A percentile compares a stretch with the other conserved stretches of the same genome.
Conservation (phyloP, 2,888 invertebrate genomes). For the Archips xylosteana region DNA sequence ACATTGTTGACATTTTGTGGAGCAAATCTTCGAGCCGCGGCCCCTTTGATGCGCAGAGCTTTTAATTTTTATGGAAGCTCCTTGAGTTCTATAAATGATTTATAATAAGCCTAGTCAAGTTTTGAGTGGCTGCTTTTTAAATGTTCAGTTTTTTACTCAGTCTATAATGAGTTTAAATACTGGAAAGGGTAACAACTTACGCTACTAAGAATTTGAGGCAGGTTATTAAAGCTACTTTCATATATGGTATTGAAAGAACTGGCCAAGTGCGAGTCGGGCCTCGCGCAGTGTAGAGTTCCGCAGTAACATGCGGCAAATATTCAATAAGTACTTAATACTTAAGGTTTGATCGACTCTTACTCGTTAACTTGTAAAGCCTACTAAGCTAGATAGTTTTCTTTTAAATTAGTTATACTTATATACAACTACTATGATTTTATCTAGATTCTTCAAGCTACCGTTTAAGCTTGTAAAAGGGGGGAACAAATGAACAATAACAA, state of each 20-base stretch:
- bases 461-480: too few relatives aligned
- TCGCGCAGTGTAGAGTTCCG: too few relatives aligned
- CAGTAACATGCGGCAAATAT: too few relatives aligned
- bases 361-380: too few relatives aligned
- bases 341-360: too few relatives aligned
- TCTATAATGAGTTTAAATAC: conserved; percentile 34
- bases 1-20: conserved; percentile 82
- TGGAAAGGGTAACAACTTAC: neutral
- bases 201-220: conserved; percentile 3
- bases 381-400: too few relatives aligned
- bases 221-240: neutral
- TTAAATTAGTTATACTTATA: too few relatives aligned
- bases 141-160: conserved; percentile 25
- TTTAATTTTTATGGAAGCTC: conserved; percentile 75
- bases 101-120: conserved; percentile 49
- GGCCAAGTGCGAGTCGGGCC: too few relatives aligned
- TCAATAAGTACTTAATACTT: too few relatives aligned
- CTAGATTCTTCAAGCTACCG: too few relatives aligned
- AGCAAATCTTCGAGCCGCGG: conserved; percentile 84
- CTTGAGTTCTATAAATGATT: conserved; percentile 58
- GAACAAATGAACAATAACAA: too few relatives aligned
- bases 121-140: conserved; percentile 23
- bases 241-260: neutral
- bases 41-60: conserved; percentile 74
- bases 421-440: too few relatives aligned